Evolutionary conservation across 2,888 invertebrate species (phyloP), one percentile per base, ranked within the genome.

Genomic region (Tinea trinotella): DNA sequence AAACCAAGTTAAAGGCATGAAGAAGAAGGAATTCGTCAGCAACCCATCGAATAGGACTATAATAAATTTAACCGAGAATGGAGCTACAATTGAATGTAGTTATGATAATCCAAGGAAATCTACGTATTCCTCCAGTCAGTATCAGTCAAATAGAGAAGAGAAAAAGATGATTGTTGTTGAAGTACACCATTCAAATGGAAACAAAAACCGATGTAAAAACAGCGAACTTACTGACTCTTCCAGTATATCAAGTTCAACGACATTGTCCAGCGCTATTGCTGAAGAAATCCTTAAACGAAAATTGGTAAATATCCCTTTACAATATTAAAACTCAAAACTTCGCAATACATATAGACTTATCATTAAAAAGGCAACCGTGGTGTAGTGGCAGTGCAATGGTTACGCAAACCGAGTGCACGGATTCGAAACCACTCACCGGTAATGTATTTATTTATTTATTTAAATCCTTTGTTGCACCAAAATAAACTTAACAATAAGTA

Each of bases 151-250:
- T 56, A 71, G 74, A 59, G 76, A 76, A 55, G 83, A 87, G 19
- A 84, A 85, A 57, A 92, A 92, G 72, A 91, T 91, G 15, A 90
- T 93, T 56, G 90, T 91, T 18, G 93, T 93, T 6, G 93, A 93
- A 72, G 92, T 93, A n/a, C 93, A 93, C 57, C 83, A 86, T 56
- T 74, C 73, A 40, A 78, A 71, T 57, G 15, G 34, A 2, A 48
- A 48, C 18, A 44, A 30, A 22, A 44, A 24, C 17, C 10, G 46
- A 22, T 12, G 13, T 9, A 30, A 36, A 3, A 54, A 12, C 24
- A 72, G 69, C 52, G 76, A 80, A 53, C 58, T 61, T 24, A 66
- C 71, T 1, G 84, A 85, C 58, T 60, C 76, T 0, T 61, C 74
- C 19, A 84, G 84, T 59, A 61, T 80, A 56, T 66, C 76, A 18